Evolutionary conservation across 2,888 invertebrate species (phyloP).

Genomic region (Seira ritae): DNA sequence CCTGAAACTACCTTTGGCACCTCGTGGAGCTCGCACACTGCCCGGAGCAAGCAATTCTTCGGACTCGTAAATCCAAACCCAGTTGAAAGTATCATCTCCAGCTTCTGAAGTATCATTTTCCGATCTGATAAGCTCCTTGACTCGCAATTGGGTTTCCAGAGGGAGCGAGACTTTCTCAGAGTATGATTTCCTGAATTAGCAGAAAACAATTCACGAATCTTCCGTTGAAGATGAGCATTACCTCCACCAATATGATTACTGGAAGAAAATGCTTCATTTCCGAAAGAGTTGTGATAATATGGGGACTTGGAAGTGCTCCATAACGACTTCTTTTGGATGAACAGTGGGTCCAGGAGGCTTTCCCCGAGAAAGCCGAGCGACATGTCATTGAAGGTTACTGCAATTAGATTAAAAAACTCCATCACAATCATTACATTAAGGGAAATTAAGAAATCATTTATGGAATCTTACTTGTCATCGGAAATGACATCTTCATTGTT

Average conservation of each 20-base stretch:
- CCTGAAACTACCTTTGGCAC: constrained; percentile 28
- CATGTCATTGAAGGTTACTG: not conserved
- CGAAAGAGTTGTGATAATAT: too few relatives aligned
- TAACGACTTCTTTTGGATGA: not conserved
- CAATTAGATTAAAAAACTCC: too few relatives aligned
- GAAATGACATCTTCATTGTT: constrained; percentile 18
- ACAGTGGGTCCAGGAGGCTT: too few relatives aligned
- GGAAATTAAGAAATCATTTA: too few relatives aligned
- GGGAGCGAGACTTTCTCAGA: not conserved
- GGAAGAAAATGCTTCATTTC: too few relatives aligned
- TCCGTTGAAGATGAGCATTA: too few relatives aligned
- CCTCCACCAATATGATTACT: too few relatives aligned
- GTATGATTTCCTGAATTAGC: not conserved
- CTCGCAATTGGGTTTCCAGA: not conserved
- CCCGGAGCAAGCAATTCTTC: constrained; percentile 63
- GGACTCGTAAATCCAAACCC: constrained; percentile 48
- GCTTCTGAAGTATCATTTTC: constrained; percentile 54
- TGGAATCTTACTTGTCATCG: constrained; percentile 32
- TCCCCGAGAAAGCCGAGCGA: not conserved
- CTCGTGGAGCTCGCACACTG: constrained; percentile 70
- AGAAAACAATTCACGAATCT: not conserved
- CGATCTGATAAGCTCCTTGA: constrained; percentile 19
- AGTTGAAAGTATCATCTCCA: constrained; percentile 53
- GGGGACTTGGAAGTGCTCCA: not conserved
- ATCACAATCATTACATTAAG: not conserved